phyloP scores from a whole-genome alignment of 2,797 vertebrate genomes.

The Selene dorsalis region DNA sequence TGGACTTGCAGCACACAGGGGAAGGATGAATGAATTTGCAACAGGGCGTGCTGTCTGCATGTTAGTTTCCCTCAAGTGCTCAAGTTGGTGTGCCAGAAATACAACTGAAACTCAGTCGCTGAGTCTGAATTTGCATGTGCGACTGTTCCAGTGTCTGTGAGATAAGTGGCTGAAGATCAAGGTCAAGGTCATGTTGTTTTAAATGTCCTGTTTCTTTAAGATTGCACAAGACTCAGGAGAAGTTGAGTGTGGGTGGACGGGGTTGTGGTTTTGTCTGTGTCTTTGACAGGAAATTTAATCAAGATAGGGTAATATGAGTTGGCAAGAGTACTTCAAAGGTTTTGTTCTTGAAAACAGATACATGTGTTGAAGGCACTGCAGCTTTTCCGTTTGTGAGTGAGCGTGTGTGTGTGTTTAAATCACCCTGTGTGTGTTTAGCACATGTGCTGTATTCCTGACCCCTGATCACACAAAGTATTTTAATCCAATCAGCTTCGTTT shows the following conservation, averaged over 20 bases:
- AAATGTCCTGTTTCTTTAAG: constrained; percentile 67
- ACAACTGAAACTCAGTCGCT: constrained; percentile 22
- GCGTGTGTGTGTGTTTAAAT: constrained; percentile 41
- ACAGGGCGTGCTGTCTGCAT: neutral
- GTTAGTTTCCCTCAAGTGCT: constrained; percentile 10
- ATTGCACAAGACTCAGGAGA: constrained; percentile 43
- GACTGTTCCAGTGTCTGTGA: constrained; percentile 15
- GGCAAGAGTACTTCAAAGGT: neutral
- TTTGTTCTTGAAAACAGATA: constrained; percentile 30
- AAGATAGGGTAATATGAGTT: constrained; percentile 54
- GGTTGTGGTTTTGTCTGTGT: constrained; percentile 46
- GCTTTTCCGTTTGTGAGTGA: constrained; percentile 17
- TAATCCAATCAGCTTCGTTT: constrained; percentile 89
- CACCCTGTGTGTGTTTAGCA: constrained; percentile 68
- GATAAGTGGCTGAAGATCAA: constrained; percentile 17
- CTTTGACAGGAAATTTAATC: constrained; percentile 70
- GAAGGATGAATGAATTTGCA: constrained; percentile 16
- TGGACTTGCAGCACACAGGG: neutral
- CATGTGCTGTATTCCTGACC: constrained; percentile 76
- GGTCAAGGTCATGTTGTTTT: constrained; percentile 49
- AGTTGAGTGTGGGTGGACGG: constrained; percentile 44
- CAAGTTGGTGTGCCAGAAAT: neutral
- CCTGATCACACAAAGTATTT: constrained; percentile 89
- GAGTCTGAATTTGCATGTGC: constrained; percentile 4
- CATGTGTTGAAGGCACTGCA: constrained; percentile 15